Evolutionary conservation across 2,888 invertebrate genomes (phyloP).

Genomic region (Syritta pipiens): DNA sequence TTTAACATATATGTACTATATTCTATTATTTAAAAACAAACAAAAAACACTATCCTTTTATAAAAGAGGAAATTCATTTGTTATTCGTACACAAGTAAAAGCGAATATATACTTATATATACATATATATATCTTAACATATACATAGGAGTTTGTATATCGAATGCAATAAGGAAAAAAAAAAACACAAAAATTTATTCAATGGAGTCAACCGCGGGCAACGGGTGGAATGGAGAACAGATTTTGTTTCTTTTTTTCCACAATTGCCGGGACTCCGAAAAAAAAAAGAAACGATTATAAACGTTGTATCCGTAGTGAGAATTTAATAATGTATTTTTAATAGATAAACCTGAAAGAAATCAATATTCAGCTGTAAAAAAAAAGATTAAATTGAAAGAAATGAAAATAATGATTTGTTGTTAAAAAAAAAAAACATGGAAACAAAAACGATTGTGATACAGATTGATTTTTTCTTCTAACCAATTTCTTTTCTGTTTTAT

Average conservation of each 20-base stretch:
- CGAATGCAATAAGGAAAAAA: slow-evolving; percentile 51
- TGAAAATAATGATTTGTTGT: slow-evolving; percentile 11
- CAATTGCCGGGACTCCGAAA: slow-evolving; percentile 5
- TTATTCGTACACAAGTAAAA: slow-evolving; percentile 60
- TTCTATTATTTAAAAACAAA: slow-evolving; percentile 45
- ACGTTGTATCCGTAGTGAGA: slow-evolving; percentile 55
- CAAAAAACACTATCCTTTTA: slow-evolving; percentile 18
- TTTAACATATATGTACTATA: slow-evolving; percentile 55
- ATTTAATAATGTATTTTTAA: slow-evolving; percentile 45
- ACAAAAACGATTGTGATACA: slow-evolving; percentile 62
- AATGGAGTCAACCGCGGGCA: background rate
- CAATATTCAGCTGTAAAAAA: slow-evolving; percentile 39
- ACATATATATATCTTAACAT: background rate
- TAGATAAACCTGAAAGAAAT: slow-evolving; percentile 23
- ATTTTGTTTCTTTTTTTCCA: slow-evolving; percentile 18
- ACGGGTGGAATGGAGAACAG: slow-evolving; percentile 11
- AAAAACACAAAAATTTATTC: slow-evolving; percentile 13
- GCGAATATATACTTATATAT: slow-evolving; percentile 30
- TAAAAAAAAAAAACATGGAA: slow-evolving; percentile 35
- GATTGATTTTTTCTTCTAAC: slow-evolving; percentile 30
- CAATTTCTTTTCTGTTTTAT: slow-evolving; percentile 1
- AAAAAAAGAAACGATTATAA: slow-evolving; percentile 25
- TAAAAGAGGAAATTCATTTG: slow-evolving; percentile 52
- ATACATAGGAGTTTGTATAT: slow-evolving; percentile 44
- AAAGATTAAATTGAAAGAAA: slow-evolving; percentile 10